Evolutionary conservation across 1,140 invertebrate genomes (phyloP).

Genomic region (Bicyclus anynana): DNA sequence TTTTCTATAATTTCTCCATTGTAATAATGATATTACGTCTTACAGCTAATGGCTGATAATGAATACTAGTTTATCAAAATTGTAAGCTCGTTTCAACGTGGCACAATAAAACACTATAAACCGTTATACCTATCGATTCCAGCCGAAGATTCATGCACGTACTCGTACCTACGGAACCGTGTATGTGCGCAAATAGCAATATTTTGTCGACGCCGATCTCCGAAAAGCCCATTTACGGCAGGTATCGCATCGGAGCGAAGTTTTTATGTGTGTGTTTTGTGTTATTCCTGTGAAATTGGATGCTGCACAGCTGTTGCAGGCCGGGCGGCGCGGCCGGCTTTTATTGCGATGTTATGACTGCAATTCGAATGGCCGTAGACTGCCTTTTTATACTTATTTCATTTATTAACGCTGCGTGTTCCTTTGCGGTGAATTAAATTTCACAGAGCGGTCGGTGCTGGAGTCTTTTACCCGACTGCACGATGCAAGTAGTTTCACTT

Average conservation of each 20-base stretch:
- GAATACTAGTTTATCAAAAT: too few relatives aligned
- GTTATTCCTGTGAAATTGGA: constrained; percentile 62
- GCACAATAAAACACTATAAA: not conserved
- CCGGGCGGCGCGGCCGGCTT: constrained; percentile 28
- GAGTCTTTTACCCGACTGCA: too few relatives aligned
- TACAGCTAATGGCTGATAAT: too few relatives aligned
- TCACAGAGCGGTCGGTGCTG: too few relatives aligned
- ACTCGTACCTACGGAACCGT: not conserved
- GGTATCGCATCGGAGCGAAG: constrained; percentile 23
- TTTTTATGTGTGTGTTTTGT: constrained; percentile 39
- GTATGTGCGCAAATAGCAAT: constrained; percentile 24
- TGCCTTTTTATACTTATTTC: constrained; percentile 31
- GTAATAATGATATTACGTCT: too few relatives aligned
- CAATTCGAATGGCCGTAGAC: constrained; percentile 38
- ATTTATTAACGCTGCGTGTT: constrained; percentile 31
- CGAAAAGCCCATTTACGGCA: constrained; percentile 29
- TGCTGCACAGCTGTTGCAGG: constrained; percentile 56
- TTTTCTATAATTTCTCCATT: too few relatives aligned
- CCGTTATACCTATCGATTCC: not conserved
- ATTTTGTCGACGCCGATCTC: constrained; percentile 28
- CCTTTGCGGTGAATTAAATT: constrained; percentile 31
- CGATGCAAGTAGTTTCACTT: too few relatives aligned
- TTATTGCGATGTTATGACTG: constrained; percentile 68
- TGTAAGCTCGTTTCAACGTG: too few relatives aligned
- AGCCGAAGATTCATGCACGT: not conserved